Evolutionary conservation across 1,140 invertebrate species (phyloP).

Genomic region (Tribolium castaneum): DNA sequence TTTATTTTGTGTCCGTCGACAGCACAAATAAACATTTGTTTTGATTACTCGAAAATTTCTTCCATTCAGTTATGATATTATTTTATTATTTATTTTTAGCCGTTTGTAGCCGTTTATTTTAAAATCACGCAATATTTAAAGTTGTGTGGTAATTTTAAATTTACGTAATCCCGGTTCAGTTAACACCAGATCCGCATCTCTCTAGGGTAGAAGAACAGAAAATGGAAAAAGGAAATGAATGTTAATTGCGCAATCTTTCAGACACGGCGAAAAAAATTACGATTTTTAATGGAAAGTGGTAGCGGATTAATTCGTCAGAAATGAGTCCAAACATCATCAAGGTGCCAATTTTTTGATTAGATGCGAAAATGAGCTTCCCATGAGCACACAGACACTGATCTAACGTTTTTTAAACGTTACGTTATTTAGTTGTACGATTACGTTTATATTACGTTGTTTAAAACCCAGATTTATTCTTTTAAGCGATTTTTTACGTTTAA

Average conservation of each 20-base stretch:
- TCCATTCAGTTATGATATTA: too few relatives aligned
- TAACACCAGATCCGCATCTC: neutral
- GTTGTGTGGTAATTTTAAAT: too few relatives aligned
- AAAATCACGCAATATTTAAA: too few relatives aligned
- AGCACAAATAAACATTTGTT: neutral
- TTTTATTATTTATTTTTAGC: too few relatives aligned
- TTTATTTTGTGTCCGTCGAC: neutral
- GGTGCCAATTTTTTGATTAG: neutral
- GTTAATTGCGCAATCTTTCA: slow-evolving; percentile 35
- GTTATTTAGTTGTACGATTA: too few relatives aligned
- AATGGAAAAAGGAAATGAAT: slow-evolving; percentile 18
- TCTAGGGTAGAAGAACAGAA: neutral
- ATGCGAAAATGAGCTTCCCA: neutral
- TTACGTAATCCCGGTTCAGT: neutral
- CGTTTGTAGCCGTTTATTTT: too few relatives aligned
- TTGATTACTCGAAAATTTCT: neutral
- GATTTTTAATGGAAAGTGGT: neutral
- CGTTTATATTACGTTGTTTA: too few relatives aligned
- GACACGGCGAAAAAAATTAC: neutral
- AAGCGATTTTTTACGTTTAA: too few relatives aligned
- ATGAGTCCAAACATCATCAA: neutral
- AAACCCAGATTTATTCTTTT: too few relatives aligned
- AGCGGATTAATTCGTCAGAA: neutral
- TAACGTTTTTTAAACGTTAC: too few relatives aligned
- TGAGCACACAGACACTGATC: too few relatives aligned